Evolutionary conservation across 35 echinoderm and acorn worm genomes (phyloP).

Genomic region (Anneissia japonica): DNA sequence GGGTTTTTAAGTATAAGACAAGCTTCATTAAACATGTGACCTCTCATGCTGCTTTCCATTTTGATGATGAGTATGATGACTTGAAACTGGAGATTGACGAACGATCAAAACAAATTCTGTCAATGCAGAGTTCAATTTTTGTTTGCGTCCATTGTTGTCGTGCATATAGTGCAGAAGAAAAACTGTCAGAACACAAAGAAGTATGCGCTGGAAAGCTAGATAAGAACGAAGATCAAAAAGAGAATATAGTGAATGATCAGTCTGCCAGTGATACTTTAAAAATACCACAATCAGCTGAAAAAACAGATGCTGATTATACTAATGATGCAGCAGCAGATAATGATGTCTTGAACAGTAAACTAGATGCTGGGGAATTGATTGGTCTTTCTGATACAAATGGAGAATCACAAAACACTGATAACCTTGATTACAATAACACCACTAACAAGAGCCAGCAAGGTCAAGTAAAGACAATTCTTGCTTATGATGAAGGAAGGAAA

Average conservation of each 20-base stretch:
- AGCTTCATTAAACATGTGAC: background rate
- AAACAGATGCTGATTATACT: too few species aligned
- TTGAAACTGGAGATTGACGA: background rate
- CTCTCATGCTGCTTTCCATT: background rate
- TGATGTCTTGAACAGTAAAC: too few species aligned
- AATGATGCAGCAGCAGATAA: too few species aligned
- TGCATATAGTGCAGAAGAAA: background rate
- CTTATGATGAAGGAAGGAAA: background rate
- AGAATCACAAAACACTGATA: background rate
- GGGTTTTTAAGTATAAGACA: background rate
- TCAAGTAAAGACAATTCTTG: background rate
- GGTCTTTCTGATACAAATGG: background rate
- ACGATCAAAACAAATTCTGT: background rate
- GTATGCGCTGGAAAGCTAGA: background rate
- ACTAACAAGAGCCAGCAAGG: background rate
- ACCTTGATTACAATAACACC: background rate
- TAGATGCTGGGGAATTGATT: too few species aligned
- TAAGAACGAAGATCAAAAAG: too few species aligned
- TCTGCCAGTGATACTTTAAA: too few species aligned
- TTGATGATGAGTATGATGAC: background rate
- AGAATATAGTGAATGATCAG: too few species aligned
- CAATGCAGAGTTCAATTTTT: background rate
- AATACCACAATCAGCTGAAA: too few species aligned
- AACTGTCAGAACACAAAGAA: background rate
- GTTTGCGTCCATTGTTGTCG: background rate